phyloP scores from a whole-genome alignment of 2,888 invertebrate genomes.

The Epinotia demarniana region DNA sequence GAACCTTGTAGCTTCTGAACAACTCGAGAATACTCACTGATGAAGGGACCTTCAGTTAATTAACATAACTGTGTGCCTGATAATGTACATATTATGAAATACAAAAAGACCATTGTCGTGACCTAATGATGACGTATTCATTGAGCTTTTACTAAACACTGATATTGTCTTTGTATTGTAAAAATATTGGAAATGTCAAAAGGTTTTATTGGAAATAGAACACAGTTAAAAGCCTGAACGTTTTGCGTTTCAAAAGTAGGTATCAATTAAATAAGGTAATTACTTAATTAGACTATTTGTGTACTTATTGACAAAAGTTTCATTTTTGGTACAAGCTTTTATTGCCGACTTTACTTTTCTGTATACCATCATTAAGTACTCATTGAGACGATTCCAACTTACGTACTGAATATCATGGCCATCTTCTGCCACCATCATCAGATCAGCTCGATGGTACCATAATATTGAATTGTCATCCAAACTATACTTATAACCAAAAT shows the following conservation, averaged over 20 bases:
- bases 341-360: too few species aligned
- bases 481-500: too few species aligned
- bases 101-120: slow-evolving; percentile 9
- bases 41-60: slow-evolving; percentile 33
- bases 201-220: not conserved
- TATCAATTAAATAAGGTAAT: not conserved
- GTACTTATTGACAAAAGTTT: too few species aligned
- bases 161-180: not conserved
- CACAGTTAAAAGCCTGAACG: not conserved
- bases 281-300: not conserved
- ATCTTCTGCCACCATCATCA: too few species aligned
- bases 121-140: slow-evolving; percentile 13
- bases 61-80: slow-evolving; percentile 24
- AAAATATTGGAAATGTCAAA: not conserved
- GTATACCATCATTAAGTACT: too few species aligned
- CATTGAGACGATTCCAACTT: too few species aligned
- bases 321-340: too few species aligned
- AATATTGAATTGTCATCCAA: too few species aligned
- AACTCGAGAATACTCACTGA: slow-evolving; percentile 4
- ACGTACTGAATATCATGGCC: too few species aligned
- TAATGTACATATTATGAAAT: slow-evolving; percentile 35
- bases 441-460: too few species aligned
- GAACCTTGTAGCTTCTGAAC: slow-evolving; percentile 22
- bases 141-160: slow-evolving; percentile 4
- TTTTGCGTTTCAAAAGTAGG: not conserved